phyloP scores from a whole-genome alignment of 2,797 vertebrate genomes.

The Thaleichthys pacificus region DNA sequence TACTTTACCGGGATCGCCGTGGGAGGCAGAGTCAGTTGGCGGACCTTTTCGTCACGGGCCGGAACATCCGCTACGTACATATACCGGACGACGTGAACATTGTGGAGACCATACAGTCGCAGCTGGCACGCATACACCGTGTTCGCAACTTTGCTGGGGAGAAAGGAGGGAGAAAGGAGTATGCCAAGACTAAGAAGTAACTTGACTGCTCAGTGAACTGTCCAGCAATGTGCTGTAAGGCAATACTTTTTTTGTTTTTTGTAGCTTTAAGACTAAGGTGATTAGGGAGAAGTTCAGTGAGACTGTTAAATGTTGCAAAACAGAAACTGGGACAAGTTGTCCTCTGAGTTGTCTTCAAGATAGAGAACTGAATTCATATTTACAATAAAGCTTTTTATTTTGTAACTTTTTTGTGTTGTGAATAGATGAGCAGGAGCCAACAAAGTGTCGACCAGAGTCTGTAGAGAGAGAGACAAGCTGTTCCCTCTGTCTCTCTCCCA shows the following conservation, averaged over 20 bases:
- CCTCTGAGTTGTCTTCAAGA: too few species aligned
- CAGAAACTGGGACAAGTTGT: too few species aligned
- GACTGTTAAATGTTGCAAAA: too few species aligned
- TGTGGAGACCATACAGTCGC: slow-evolving; percentile 80
- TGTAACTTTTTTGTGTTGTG: background rate
- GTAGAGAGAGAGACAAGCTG: too few species aligned
- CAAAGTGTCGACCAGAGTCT: too few species aligned
- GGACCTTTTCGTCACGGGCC: slow-evolving; percentile 88
- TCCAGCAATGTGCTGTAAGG: background rate
- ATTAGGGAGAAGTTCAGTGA: too few species aligned
- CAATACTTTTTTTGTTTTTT: background rate
- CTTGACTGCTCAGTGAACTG: too few species aligned
- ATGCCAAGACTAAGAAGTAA: slow-evolving; percentile 61
- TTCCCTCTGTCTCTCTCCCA: too few species aligned
- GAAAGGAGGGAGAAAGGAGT: slow-evolving; percentile 84
- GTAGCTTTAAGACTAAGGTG: background rate
- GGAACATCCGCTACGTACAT: slow-evolving; percentile 92
- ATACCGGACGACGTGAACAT: slow-evolving; percentile 91
- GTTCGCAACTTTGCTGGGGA: slow-evolving; percentile 82
- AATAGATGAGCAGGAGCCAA: background rate
- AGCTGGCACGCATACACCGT: slow-evolving; percentile 84
- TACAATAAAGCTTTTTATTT: background rate
- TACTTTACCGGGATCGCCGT: slow-evolving; percentile 80
- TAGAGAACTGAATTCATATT: too few species aligned
- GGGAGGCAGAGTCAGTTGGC: slow-evolving; percentile 74